Base-by-base conservation (phyloP, 30 jellyfish, hydroid and myxozoan species). In the Chironex yamaguchii region DNA sequence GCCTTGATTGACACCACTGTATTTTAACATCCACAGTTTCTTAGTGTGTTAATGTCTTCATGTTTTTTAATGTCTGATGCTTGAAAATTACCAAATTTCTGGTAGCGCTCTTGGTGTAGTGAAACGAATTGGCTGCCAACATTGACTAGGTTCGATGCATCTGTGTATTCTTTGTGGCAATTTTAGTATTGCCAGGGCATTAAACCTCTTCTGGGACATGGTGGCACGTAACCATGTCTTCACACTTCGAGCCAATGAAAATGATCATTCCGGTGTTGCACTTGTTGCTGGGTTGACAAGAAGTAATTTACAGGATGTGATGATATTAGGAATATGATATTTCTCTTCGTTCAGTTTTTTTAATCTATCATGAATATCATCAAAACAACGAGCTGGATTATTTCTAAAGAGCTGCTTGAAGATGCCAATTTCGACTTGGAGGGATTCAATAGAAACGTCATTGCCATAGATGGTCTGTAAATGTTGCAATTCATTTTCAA, bases 201-300 rank as follows among this genome's bases (percentile, higher is more conserved):
- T 35, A 27, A 74, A 74, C 29, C 87, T 74, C 50, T 23, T 42
- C 52, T 74, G 87, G 49, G 49, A n/a, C 87, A 36, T 74, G 52
- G 80, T 74, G 52, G 87, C 80, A 36, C 87, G 87, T 33, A 36
- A 14, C 87, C 87, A 74, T 4, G 64, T 52, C 26, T 76, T 76
- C 53, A 76, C 20, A n/a, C 82, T 51, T 58, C 89, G 52, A 14
- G 89, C 89, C 54, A 58, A 14, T 25, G 89, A 76, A 34, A 76
- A 76, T 27, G 89, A 28, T 76, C 81, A 42, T 51, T 17, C 82
- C 20, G 83, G 82, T 26, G 89, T 24, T 2, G 82, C 89, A 51
- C 79, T 76, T 30, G 89, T 76, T 54, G 89, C 83, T 21, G 79
- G 79, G 89, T 76, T 76, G 17, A 76, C 53, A 14, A 51, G 89